phyloP scores from a whole-genome alignment of 2,113 vertebrate genomes.

The Kryptolebias marmoratus region DNA sequence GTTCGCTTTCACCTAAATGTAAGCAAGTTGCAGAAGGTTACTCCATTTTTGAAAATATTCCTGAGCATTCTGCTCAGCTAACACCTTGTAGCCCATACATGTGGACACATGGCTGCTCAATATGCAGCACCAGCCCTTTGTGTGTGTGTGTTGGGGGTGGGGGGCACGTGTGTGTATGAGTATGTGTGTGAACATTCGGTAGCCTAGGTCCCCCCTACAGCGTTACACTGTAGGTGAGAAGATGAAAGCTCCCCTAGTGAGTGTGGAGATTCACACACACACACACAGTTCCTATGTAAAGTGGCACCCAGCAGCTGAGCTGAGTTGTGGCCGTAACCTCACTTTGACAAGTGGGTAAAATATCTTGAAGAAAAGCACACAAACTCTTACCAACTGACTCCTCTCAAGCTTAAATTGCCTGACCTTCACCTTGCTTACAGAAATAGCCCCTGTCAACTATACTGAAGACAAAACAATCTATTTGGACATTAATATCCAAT shows the following conservation, averaged over 20 bases:
- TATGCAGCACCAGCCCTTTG: constrained; percentile 36
- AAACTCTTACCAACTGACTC: background rate
- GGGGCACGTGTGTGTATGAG: constrained; percentile 17
- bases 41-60: constrained; percentile 13
- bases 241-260: constrained; percentile 69
- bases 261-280: constrained; percentile 26
- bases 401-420: constrained; percentile 3
- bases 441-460: background rate
- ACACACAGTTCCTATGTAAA: constrained; percentile 59
- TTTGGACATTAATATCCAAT: background rate
- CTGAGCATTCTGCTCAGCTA: constrained; percentile 22
- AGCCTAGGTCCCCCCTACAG: constrained; percentile 48
- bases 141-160: constrained; percentile 1
- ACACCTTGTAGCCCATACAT: constrained; percentile 14
- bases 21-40: background rate
- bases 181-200: constrained; percentile 27
- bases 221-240: constrained; percentile 68
- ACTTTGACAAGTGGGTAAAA: constrained; percentile 68
- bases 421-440: constrained; percentile 9
- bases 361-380: constrained; percentile 17
- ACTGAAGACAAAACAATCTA: too few species aligned
- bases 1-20: constrained; percentile 6
- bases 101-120: constrained; percentile 42
- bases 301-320: constrained; percentile 62
- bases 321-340: constrained; percentile 65